These are phyloP conservation scores for Pelobates cultripes DNA, from an alignment of 2,797 vertebrate species.

Conservation along the genomic window DNA sequence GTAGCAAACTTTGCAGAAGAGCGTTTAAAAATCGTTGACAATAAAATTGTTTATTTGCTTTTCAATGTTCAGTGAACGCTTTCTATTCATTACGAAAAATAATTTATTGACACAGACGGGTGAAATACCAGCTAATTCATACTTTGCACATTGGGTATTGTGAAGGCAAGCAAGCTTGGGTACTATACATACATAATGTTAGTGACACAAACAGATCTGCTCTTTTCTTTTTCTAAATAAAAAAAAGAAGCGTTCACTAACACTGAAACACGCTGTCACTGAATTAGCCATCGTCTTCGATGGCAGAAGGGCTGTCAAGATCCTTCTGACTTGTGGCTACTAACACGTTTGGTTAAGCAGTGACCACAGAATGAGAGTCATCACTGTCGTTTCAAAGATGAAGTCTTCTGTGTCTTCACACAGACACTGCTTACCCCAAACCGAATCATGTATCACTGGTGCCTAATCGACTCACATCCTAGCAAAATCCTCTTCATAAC, in stretches of 20 bases:
- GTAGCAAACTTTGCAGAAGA: too few species aligned
- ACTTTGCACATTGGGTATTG: background rate
- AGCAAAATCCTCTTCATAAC: slow-evolving; percentile 7
- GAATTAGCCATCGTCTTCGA: background rate
- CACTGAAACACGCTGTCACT: background rate
- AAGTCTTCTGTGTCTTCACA: slow-evolving; percentile 19
- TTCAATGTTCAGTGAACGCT: background rate
- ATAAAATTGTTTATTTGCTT: too few species aligned
- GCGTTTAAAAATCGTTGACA: too few species aligned
- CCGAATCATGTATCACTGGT: background rate
- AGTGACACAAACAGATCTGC: slow-evolving; percentile 7
- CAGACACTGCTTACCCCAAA: slow-evolving; percentile 19
- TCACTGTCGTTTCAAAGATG: slow-evolving; percentile 17
- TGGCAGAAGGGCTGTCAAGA: slow-evolving; percentile 1
- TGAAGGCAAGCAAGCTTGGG: background rate
- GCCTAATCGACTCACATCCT: slow-evolving; percentile 33
- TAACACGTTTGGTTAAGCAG: background rate
- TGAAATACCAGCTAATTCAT: background rate
- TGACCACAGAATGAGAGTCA: slow-evolving; percentile 29
- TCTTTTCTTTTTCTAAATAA: slow-evolving; percentile 5
- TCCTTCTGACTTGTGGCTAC: slow-evolving; percentile 2
- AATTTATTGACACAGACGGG: background rate
- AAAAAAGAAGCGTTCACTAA: background rate
- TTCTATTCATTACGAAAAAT: background rate
- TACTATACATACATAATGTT: background rate